These are phyloP conservation scores for Zoanthus gigantus DNA, from an alignment of 92 coral and sea anemone species.

Conservation along the genomic window DNA sequence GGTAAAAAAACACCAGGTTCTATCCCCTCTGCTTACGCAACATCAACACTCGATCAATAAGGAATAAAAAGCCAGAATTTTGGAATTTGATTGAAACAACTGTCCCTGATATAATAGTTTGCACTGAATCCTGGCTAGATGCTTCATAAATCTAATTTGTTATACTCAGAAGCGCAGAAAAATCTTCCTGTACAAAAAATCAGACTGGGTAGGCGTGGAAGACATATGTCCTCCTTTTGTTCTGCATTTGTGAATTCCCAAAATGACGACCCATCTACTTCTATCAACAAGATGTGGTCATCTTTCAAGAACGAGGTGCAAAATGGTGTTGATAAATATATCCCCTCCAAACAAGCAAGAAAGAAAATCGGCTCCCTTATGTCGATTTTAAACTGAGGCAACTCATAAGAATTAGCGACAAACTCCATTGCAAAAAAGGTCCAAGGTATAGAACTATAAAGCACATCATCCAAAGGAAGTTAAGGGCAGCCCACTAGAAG, in stretches of 20 bases:
- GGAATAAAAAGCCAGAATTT: slow-evolving; percentile 26
- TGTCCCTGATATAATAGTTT: background rate
- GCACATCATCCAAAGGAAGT: background rate
- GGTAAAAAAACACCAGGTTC: slow-evolving; percentile 1
- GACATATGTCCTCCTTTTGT: slow-evolving; percentile 7
- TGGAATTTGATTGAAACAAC: slow-evolving; percentile 11
- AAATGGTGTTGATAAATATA: slow-evolving; percentile 28
- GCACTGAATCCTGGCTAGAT: slow-evolving; percentile 54
- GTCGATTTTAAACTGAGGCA: background rate
- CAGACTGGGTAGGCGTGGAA: slow-evolving; percentile 16
- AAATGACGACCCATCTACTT: background rate
- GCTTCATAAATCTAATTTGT: slow-evolving; percentile 17
- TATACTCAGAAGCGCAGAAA: slow-evolving; percentile 19
- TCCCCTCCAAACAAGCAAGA: slow-evolving; percentile 32
- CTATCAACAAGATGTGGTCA: background rate
- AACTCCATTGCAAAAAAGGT: background rate
- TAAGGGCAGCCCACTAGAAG: background rate
- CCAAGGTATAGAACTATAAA: background rate
- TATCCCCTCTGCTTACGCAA: slow-evolving; percentile 25
- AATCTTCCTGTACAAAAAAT: slow-evolving; percentile 20
- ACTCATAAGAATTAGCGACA: background rate
- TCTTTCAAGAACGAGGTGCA: slow-evolving; percentile 17
- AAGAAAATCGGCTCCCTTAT: slow-evolving; percentile 36
- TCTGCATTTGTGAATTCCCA: background rate
- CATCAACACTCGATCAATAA: slow-evolving; percentile 18